phyloP scores from a whole-genome alignment of 2,797 vertebrate genomes.

The Calcarius lapponicus region DNA sequence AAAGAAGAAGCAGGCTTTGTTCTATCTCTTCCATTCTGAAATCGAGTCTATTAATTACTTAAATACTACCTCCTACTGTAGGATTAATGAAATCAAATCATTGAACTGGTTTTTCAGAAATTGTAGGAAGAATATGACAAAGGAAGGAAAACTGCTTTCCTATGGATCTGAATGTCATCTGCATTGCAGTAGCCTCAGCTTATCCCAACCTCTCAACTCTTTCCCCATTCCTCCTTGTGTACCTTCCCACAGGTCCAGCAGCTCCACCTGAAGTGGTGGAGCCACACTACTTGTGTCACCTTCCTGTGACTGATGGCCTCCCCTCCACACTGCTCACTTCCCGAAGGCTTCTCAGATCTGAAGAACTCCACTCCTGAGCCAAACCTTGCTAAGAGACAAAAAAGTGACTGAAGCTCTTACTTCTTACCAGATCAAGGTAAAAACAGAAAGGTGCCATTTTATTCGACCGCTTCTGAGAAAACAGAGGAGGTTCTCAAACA shows the following conservation, averaged over 20 bases:
- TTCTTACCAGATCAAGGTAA: neutral
- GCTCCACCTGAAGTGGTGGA: neutral
- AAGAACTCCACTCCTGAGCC: fast-evolving
- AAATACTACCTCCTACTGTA: neutral
- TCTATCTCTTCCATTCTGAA: neutral
- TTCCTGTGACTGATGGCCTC: neutral
- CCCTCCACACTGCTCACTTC: neutral
- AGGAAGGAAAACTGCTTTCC: neutral
- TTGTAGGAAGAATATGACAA: fast-evolving
- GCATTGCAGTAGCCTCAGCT: neutral
- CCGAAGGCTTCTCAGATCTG: neutral
- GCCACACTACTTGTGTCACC: neutral
- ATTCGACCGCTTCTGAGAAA: neutral
- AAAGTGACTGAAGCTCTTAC: neutral
- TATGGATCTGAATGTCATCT: neutral
- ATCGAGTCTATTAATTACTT: neutral
- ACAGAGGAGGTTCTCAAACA: neutral
- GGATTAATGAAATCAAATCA: neutral
- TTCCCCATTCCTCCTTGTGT: neutral
- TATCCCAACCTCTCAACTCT: neutral
- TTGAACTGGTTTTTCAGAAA: neutral
- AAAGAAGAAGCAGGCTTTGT: neutral
- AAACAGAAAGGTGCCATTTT: neutral
- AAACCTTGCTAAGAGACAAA: neutral
- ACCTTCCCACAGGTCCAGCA: neutral